Evolutionary conservation across 2,113 vertebrate species (phyloP).

Genomic region (Gracilinanus agilis): DNA sequence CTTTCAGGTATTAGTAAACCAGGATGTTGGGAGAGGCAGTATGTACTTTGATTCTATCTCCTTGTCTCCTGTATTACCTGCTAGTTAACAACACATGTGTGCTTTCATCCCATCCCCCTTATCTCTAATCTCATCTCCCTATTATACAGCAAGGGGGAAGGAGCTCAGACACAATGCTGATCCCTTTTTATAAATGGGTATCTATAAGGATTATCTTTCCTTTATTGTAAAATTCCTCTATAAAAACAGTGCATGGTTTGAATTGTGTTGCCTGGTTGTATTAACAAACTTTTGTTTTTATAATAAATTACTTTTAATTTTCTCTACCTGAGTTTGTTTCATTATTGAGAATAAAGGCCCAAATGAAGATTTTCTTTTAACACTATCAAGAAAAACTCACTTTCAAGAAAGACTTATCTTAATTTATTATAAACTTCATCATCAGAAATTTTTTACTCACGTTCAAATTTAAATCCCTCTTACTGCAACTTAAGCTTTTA

Average conservation of each 20-base stretch:
- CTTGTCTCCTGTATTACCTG: background rate
- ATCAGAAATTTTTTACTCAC: conserved; percentile 1
- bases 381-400: background rate
- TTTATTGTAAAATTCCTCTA: background rate
- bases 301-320: background rate
- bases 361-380: background rate
- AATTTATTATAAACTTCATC: background rate
- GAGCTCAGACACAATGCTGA: background rate
- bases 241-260: background rate
- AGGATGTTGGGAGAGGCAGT: background rate
- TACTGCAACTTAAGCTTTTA: background rate
- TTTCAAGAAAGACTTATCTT: background rate
- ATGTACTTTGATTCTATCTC: background rate
- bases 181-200: background rate
- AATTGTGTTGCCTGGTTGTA: background rate
- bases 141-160: background rate
- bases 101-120: background rate
- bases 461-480: background rate
- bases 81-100: background rate
- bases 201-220: background rate
- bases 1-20: background rate
- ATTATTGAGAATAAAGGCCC: background rate
- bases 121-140: background rate
- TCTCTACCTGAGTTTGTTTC: background rate
- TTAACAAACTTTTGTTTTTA: background rate